Base-by-base conservation (phyloP, 2,113 vertebrate genomes). In the Clarias batrachus region DNA sequence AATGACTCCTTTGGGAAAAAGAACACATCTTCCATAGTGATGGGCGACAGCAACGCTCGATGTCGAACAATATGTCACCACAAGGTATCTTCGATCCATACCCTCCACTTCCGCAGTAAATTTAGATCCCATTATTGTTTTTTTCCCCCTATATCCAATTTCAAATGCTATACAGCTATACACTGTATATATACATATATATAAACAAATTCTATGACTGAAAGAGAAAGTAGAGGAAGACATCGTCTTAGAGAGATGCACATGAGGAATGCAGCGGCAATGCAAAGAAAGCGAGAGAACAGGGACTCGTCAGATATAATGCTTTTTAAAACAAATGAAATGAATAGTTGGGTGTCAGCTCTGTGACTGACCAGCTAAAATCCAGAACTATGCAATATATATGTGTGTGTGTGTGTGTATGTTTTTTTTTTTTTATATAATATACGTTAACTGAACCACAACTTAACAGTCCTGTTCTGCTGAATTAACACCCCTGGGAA, bases 1-100 rank as follows among this genome's bases (percentile, higher is more conserved):
- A 77, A 80, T 13, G 56, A 80, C 56, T 37, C 78, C 37, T 80
- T 23, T 13, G 78, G 78, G 77, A 23, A 79, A 71, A 60, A 59
- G 59, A 17, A 79, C 77, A 59, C 14, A 0, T 33, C 77, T 59
- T 59, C 77, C 77, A 33, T 80, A 33, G 77, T 60, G 56, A 60
- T 33, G 56, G 57, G 57, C 19, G n/a, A 59, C 23, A 77, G 13
- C 48, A 77, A 25, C 12, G 5, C 52, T 79, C 4, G 6, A 54
- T 57, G 19, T 56, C 57, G 23, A 60, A 21, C 57, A 37, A 59
- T 56, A 60, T 3, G 27, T 59, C 27, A 2, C 30, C 78, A 37
- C n/a, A n/a, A 23, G 30, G 12, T 19, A 37, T 37, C 78, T 30
- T 59, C 54, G 0, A 62, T 30, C 9, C 27, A 30, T 27, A 57